A percentile compares a stretch with the other conserved stretches of the same genome.
These are phyloP conservation scores for Bacillus rossius DNA, from an alignment of 1,140 invertebrate species.

Conservation along the genomic window DNA sequence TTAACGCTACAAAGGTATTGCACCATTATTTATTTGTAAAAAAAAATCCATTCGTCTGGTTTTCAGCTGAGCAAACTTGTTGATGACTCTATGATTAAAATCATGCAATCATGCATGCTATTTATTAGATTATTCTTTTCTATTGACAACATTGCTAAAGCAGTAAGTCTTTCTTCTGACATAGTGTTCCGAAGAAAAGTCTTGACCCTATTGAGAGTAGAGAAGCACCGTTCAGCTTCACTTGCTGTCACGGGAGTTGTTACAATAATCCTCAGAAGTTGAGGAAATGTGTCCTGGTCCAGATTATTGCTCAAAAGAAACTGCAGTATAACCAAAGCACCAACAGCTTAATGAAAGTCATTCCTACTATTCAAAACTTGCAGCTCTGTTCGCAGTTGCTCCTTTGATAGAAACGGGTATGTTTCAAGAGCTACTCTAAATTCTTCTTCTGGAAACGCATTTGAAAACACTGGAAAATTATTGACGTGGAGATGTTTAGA, in stretches of 20 bases:
- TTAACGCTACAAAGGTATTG: too few relatives aligned
- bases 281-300: neutral
- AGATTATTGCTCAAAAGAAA: neutral
- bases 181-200: neutral
- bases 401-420: constrained; percentile 1
- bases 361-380: neutral
- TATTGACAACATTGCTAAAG: constrained; percentile 1
- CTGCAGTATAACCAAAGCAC: neutral
- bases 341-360: neutral
- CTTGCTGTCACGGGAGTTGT: neutral
- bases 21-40: too few relatives aligned
- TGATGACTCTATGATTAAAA: constrained; percentile 3
- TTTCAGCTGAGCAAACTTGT: neutral
- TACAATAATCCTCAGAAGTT: neutral
- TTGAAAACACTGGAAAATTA: constrained; percentile 9
- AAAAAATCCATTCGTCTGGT: neutral
- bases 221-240: constrained; percentile 5
- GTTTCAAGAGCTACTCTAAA: constrained; percentile 3
- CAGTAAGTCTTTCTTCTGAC: neutral
- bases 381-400: constrained; percentile 3
- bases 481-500: constrained; percentile 21
- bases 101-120: neutral
- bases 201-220: constrained; percentile 2
- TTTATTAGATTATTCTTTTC: neutral
- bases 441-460: constrained; percentile 15